Conservation (phyloP, 2,113 vertebrate species). For the Leucopsar rothschildi region DNA sequence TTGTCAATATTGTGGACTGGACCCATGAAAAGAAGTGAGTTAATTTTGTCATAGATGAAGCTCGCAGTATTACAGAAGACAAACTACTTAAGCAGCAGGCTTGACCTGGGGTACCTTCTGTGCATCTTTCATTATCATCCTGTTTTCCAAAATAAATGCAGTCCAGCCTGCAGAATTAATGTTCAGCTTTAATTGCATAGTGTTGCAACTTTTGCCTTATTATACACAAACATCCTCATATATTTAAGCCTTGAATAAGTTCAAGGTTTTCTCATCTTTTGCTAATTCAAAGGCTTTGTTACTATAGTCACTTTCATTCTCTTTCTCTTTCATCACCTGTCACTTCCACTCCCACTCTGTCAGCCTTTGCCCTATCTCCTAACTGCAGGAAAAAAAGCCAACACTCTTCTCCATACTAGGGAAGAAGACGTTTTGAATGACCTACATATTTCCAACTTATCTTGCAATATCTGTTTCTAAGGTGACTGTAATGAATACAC, state of each 20-base stretch:
- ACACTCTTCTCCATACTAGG: not conserved
- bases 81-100: not conserved
- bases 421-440: not conserved
- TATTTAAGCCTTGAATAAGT: slow-evolving; percentile 16
- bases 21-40: not conserved
- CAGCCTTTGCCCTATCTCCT: slow-evolving; percentile 1
- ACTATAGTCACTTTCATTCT: slow-evolving; percentile 25
- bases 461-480: not conserved
- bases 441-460: slow-evolving; percentile 8
- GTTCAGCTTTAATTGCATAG: not conserved
- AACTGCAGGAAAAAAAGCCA: not conserved
- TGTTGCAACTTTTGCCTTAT: not conserved
- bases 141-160: not conserved
- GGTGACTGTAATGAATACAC: not conserved
- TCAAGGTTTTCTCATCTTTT: slow-evolving; percentile 9
- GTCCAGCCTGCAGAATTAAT: not conserved
- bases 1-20: not conserved
- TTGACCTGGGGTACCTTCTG: not conserved
- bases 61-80: not conserved
- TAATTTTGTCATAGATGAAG: not conserved
- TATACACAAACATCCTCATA: not conserved
- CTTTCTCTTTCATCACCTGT: slow-evolving; percentile 28
- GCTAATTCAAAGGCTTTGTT: slow-evolving; percentile 38
- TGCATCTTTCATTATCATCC: not conserved
- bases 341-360: not conserved